Percentiles rank a stretch among this genome's conserved stretches.
Evolutionary conservation across 1,140 invertebrate species (phyloP).

Genomic region (Hydropsyche tenuis): DNA sequence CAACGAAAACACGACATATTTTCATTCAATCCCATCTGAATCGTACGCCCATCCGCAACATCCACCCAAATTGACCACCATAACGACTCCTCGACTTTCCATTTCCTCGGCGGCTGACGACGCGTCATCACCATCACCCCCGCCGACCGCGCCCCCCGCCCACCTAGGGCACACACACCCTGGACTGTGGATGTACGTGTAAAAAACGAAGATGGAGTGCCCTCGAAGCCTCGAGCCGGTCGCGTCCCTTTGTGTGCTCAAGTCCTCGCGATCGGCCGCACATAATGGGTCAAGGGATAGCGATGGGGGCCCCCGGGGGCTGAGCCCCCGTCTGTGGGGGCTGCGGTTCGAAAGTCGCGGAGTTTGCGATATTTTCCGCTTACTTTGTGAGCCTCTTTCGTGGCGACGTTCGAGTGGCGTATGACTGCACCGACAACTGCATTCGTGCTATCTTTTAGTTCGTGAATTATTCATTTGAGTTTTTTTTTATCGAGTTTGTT

Average conservation of each 20-base stretch:
- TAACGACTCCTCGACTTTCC: neutral
- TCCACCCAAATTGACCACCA: too few relatives aligned
- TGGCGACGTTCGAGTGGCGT: neutral
- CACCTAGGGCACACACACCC: too few relatives aligned
- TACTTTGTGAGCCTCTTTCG: constrained; percentile 38
- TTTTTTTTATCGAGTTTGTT: too few relatives aligned
- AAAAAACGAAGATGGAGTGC: constrained; percentile 37
- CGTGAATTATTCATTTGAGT: constrained; percentile 1
- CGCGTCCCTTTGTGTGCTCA: constrained; percentile 46
- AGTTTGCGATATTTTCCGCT: constrained; percentile 48
- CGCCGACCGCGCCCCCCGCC: neutral
- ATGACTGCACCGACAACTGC: constrained; percentile 9
- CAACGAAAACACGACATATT: too few relatives aligned
- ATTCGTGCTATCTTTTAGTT: neutral
- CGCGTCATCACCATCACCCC: neutral
- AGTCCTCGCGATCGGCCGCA: constrained; percentile 39
- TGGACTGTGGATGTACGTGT: neutral
- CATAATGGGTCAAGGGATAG: constrained; percentile 47
- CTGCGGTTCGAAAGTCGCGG: constrained; percentile 27
- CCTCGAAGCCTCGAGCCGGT: constrained; percentile 37
- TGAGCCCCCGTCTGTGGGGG: neutral
- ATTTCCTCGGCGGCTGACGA: neutral
- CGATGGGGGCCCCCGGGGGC: constrained; percentile 29
- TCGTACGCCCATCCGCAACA: too few relatives aligned
- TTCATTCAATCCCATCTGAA: too few relatives aligned